Conservation (phyloP, 2,797 vertebrate genomes). For the Corythornis leucogaster region DNA sequence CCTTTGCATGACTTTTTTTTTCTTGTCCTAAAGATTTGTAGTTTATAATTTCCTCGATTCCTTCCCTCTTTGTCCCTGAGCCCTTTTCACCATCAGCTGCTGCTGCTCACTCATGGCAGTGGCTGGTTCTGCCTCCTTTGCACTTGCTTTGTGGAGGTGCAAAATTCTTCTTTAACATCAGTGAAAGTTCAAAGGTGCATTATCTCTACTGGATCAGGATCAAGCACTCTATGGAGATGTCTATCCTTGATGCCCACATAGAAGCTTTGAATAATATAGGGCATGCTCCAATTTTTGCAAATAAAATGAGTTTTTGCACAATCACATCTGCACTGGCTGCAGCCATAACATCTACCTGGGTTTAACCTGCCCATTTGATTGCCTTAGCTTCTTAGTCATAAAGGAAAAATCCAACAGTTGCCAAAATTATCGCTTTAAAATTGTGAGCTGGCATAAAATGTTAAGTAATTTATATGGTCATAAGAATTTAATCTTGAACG, state of each 20-base stretch:
- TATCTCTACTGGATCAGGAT: not conserved
- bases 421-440: no score
- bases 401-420: not conserved
- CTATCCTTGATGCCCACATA: not conserved
- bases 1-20: not conserved
- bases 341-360: accelerated
- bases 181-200: not conserved
- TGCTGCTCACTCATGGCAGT: not conserved
- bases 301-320: not conserved
- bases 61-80: not conserved
- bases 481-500: not conserved
- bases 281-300: not conserved
- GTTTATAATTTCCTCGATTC: not conserved
- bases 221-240: not conserved
- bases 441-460: not conserved
- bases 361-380: not conserved
- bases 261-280: not conserved
- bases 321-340: not conserved
- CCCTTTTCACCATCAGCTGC: not conserved
- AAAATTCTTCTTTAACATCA: not conserved
- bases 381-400: not conserved
- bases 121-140: not conserved
- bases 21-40: not conserved
- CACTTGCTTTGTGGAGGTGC: not conserved
- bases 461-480: not conserved